Evolutionary conservation across 2,113 vertebrate species (phyloP), one percentile per base, ranked within the genome.

Genomic region (Sakesphorus luctuosus): DNA sequence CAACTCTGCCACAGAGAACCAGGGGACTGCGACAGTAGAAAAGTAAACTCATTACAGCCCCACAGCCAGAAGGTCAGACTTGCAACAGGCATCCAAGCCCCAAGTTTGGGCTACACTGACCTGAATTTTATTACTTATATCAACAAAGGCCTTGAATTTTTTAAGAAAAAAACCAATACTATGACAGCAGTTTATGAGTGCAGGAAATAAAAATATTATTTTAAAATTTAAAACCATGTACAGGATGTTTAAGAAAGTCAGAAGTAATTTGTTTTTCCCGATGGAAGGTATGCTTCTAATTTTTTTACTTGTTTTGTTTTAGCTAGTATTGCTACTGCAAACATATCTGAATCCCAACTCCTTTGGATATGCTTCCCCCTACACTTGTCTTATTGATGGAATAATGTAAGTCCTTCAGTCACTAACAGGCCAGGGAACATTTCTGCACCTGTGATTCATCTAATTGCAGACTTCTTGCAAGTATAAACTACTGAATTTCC

Each of bases 271-370:
- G 16, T 55, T 77, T 38, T 15, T 7, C 5, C 21, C 33, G 8
- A 35, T 29, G 8, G 11, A 19, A 4, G 2, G 3, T 1, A 20
- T 59, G 24, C 2, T 75, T 18, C 19, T 43, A 28, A 6, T 18
- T 13, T 43, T 65, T 87, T 67, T 44, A 1, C 13, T 63, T 76
- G 10, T 6, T 73, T 88, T 50, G 2, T 71, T 82, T 87, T 81
- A 91, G 38, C 7, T 84, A 75, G n/a, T 46, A 66, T 15, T 67
- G 35, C 25, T 68, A 31, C 46, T 67, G 40, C 12, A 82, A 62
- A 44, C 6, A 4, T 29, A 68, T 20, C 11, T 31, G 24, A 82
- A 52, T 7, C 4, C 13, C 28, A 84, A 3, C 10, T 24, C 11
- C 21, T 72, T 47, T 13, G 4, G 6, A 44, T 73, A 17, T 28